Conservation (phyloP, 2,797 vertebrate genomes). For the Neosilurus hyrtlii region DNA sequence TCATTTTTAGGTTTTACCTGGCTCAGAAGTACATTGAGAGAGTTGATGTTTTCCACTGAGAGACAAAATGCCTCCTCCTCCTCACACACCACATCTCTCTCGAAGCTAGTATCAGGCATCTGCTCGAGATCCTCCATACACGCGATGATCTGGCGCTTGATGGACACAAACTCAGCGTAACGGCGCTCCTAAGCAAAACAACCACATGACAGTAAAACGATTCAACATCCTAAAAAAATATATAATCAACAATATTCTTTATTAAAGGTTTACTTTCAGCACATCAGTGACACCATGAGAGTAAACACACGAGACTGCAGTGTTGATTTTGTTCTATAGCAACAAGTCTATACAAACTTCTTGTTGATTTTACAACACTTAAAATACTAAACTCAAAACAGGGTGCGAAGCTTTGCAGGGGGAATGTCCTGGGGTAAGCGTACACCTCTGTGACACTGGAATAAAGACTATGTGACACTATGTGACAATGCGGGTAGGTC, state of each 20-base stretch:
- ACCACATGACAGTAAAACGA: not conserved
- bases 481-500: too few relatives aligned
- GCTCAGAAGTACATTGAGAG: constrained; percentile 79
- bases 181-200: constrained; percentile 72
- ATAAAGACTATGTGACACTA: too few relatives aligned
- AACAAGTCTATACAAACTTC: not conserved
- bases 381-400: not conserved
- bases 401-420: too few relatives aligned
- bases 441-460: too few relatives aligned
- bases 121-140: constrained; percentile 89
- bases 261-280: not conserved
- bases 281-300: not conserved
- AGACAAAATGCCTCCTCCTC: constrained; percentile 87
- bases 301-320: not conserved
- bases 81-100: constrained; percentile 85
- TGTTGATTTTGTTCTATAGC: too few relatives aligned
- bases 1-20: constrained; percentile 70
- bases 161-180: constrained; percentile 76
- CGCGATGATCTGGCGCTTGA: constrained; percentile 77
- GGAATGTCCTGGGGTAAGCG: too few relatives aligned
- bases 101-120: constrained; percentile 84
- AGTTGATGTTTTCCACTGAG: constrained; percentile 81
- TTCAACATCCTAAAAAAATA: not conserved
- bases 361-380: not conserved
- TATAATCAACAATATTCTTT: not conserved